Base-by-base conservation (phyloP, 1,140 invertebrate genomes). In the Drosophila lini region DNA sequence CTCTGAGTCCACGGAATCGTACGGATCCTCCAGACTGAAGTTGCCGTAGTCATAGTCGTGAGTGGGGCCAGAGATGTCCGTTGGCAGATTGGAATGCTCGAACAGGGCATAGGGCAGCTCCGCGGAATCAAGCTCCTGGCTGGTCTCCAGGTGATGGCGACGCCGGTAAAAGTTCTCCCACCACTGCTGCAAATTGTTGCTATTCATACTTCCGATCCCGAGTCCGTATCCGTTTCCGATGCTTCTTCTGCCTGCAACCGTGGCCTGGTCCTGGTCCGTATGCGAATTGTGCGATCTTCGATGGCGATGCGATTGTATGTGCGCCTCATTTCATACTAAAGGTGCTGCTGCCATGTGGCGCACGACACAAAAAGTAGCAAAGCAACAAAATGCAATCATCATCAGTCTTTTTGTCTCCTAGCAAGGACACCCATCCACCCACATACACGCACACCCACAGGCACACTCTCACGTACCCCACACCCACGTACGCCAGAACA, bases 171-270 rank as follows among this genome's bases (percentile, higher is more conserved):
- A 79, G 59, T 80, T 85, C 78, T 91, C 86, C 90, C 90, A 91
- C 90, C 90, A 91, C 88, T 91, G 78, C 67, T 91, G 85, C 71
- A 89, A 56, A 74, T 85, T 91, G 57, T 88, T 84, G 58, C 71
- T 74, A 76, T 84, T 88, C 90, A 91, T 91, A 69, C 65, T 85
- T 50, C 10, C 64, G 42, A 25, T 22, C 22, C 62, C 47, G 41
- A 55, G 42, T 22, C 42, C 52, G 36, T 36, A 11, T 15, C 16
- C 38, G 34, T 61, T 61, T 7, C 57, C 36, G 65, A 65, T 71
- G 41, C 47, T 73, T 52, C 50, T 73, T 25, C 38, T 73, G 76
- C 15, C 19, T 52, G 52, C 50, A 41, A 15, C 22, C 60, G 53
- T 53, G 25, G 48, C 47, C 61, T 50, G 45, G 28, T 69, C 44